These are phyloP conservation scores for Drosophila suboccidentalis DNA, from an alignment of 2,888 invertebrate genomes.

Conservation along the genomic window DNA sequence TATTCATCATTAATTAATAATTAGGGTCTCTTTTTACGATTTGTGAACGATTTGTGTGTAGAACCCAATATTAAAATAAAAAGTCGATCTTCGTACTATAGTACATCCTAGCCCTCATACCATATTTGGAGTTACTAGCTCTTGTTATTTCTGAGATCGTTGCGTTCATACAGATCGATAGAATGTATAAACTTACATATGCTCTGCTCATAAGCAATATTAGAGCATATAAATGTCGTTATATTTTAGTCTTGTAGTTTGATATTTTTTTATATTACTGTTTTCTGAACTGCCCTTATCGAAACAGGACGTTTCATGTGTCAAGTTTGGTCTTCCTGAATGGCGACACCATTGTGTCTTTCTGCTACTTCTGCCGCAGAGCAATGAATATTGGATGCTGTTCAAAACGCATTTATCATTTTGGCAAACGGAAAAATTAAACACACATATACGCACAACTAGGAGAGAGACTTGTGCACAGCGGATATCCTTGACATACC, in stretches of 20 bases:
- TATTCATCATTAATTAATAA: no score
- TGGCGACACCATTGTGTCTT: slow-evolving; percentile 49
- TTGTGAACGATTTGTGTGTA: no score
- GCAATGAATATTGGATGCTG: slow-evolving; percentile 35
- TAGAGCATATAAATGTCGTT: slow-evolving; percentile 20
- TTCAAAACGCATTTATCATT: slow-evolving; percentile 70
- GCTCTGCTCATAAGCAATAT: neutral
- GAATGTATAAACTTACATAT: neutral
- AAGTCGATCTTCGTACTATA: no score
- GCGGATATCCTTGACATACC: slow-evolving; percentile 86
- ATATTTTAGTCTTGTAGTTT: neutral
- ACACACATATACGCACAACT: slow-evolving; percentile 34
- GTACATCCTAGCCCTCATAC: no score
- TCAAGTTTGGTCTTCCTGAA: slow-evolving; percentile 69
- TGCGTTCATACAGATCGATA: no score
- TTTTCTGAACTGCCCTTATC: slow-evolving; percentile 16
- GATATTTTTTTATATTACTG: slow-evolving; percentile 4
- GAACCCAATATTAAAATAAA: no score
- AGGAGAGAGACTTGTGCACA: slow-evolving; percentile 65
- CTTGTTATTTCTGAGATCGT: no score
- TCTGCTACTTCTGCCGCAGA: slow-evolving; percentile 2
- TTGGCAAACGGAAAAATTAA: slow-evolving; percentile 71
- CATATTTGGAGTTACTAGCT: no score
- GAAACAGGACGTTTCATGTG: slow-evolving; percentile 71
- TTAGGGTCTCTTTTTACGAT: no score